Percentiles rank a stretch among this genome's conserved stretches.
These are phyloP conservation scores for Crossocerus cetratus DNA, from an alignment of 2,888 invertebrate species.

Conservation along the genomic window DNA sequence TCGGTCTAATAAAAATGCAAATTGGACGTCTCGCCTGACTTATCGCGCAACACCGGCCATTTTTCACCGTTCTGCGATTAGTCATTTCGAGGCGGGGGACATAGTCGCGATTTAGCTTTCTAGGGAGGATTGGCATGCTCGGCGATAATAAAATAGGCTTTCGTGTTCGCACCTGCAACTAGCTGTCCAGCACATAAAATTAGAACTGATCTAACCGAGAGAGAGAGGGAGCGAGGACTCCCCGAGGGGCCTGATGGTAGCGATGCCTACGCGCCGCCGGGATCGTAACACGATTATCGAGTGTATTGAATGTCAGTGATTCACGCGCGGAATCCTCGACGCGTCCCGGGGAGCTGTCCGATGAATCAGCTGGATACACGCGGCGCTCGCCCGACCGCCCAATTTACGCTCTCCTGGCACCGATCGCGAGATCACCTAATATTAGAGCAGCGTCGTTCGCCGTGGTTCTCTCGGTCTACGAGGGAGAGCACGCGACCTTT, in stretches of 20 bases:
- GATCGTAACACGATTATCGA: conserved; percentile 52
- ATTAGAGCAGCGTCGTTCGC: not conserved
- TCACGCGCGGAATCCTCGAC: conserved; percentile 50
- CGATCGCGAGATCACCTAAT: conserved; percentile 41
- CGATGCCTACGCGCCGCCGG: conserved; percentile 41
- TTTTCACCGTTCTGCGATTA: too few relatives aligned
- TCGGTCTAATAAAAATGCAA: too few relatives aligned
- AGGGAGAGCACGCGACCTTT: too few relatives aligned
- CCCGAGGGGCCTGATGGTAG: conserved; percentile 22
- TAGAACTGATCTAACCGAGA: conserved; percentile 65
- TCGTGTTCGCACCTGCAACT: conserved; percentile 9
- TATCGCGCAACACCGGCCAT: too few relatives aligned
- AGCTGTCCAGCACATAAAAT: conserved; percentile 60
- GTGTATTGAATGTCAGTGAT: conserved; percentile 56
- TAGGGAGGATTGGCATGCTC: too few relatives aligned
- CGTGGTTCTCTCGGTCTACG: too few relatives aligned
- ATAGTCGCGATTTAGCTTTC: too few relatives aligned
- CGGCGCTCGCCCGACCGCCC: conserved; percentile 19
- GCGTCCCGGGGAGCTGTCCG: conserved; percentile 30
- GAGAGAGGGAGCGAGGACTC: too few relatives aligned
- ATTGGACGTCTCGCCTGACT: too few relatives aligned
- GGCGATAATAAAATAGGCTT: too few relatives aligned
- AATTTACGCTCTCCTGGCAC: conserved; percentile 44
- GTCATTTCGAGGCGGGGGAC: too few relatives aligned
- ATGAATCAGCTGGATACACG: conserved; percentile 47